Evolutionary conservation across 2,888 invertebrate species (phyloP), one percentile per base, ranked within the genome.

Genomic region (Tryphoninae sp.): DNA sequence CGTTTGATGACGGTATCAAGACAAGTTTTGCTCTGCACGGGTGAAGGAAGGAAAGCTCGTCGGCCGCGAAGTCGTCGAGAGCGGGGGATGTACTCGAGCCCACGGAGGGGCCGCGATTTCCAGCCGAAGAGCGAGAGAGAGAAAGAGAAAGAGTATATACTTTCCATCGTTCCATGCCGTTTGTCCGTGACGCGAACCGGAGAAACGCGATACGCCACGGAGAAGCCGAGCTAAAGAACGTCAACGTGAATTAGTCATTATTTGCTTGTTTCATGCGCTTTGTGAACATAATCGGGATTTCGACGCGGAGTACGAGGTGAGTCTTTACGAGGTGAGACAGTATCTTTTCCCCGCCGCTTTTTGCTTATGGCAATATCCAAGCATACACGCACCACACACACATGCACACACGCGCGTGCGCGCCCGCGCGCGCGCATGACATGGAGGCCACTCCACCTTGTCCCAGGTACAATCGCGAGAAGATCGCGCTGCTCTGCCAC

Each of bases 41-140:
- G 69, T 74, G 71, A 78, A 78, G 73, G 74, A 71, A 81, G 81
- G 78, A 81, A 81, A 78, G 65, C 74, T 71, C 78, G 68, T 78
- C 74, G 74, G 81, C 81, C 74, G 81, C 71, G 74, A 75, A 81
- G 74, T 81, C 78, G 73, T 16, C 64, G 53, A 40, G 74, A 26
- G 45, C 22, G 26, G 62, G 51, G 13, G 51, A 8, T 33, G 26
- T 19, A 49, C 45, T 55, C 23, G 59, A 9, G 16, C 75, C 11
- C 42, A 51, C 75, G 55, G 2, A 64, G 49, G 33, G 33, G 49
- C 1, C 45, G 45, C 62, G 49, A 75, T 69, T 74, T 75, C 62
- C 69, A 77, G 68, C n/a, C 68, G 51, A 16, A 26, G 42, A 13
- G n/a, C 9, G 51, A 61, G n/a, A 33, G 68, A 77, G 42, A 61